Conservation (phyloP, 2,888 invertebrate species). For the Parasteatoda lunata region DNA sequence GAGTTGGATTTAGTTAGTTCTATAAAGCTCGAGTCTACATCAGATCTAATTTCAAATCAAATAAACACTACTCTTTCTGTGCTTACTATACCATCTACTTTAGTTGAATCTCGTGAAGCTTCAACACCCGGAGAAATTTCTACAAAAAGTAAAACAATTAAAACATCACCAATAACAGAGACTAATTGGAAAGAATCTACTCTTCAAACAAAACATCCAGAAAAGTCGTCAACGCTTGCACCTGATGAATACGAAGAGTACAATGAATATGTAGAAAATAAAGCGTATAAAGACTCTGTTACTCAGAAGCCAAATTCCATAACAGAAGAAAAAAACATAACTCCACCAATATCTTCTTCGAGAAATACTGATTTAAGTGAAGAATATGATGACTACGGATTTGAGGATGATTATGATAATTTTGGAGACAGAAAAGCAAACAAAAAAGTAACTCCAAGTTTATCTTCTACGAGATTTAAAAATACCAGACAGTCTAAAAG, state of each 20-base stretch:
- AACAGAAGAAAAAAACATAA: slow-evolving; percentile 33
- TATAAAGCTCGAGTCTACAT: not conserved
- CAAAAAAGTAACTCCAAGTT: slow-evolving; percentile 41
- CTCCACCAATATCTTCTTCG: slow-evolving; percentile 46
- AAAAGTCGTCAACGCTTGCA: slow-evolving; percentile 32
- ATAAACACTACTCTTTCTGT: no score
- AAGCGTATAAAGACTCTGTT: slow-evolving; percentile 43
- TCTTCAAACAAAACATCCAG: slow-evolving; percentile 18
- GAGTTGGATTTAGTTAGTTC: slow-evolving; percentile 29
- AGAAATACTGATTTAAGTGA: slow-evolving; percentile 49
- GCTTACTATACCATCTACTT: not conserved
- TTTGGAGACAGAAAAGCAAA: slow-evolving; percentile 36
- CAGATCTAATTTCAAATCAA: not conserved
- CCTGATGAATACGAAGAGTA: slow-evolving; percentile 63
- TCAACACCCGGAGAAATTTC: not conserved
- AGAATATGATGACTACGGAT: slow-evolving; percentile 68
- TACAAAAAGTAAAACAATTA: not conserved
- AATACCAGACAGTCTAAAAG: slow-evolving; percentile 54
- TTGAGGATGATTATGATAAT: slow-evolving; percentile 66
- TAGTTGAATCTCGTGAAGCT: not conserved
- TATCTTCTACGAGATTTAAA: slow-evolving; percentile 41
- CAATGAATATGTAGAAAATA: slow-evolving; percentile 64
- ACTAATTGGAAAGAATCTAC: not conserved
- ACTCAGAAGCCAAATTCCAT: slow-evolving; percentile 30
- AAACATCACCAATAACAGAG: not conserved